Evolutionary conservation across 2,797 vertebrate species (phyloP).

Genomic region (Coreius guichenoti): DNA sequence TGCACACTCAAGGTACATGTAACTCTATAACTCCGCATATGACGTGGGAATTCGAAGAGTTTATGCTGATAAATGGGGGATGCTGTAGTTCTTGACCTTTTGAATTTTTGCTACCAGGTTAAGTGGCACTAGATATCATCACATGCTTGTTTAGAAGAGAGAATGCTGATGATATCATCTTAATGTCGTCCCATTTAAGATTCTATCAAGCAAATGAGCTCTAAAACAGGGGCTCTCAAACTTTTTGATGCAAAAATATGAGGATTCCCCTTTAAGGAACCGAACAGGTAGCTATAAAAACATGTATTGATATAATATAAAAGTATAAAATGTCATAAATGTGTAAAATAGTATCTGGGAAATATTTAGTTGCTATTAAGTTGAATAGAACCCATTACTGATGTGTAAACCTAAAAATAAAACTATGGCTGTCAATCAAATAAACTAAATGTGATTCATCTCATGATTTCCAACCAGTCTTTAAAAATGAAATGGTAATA

Average conservation of each 20-base stretch:
- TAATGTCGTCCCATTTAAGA: background rate
- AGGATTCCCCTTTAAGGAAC: background rate
- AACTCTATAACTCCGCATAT: background rate
- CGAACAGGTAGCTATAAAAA: background rate
- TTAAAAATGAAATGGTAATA: background rate
- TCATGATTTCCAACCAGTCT: background rate
- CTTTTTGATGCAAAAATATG: background rate
- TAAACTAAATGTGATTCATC: background rate
- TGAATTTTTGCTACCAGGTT: constrained; percentile 76
- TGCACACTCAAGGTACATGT: background rate
- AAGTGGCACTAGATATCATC: constrained; percentile 63
- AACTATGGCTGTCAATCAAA: background rate
- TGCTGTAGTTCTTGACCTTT: constrained; percentile 71
- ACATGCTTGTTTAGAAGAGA: constrained; percentile 31
- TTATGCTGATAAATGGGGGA: constrained; percentile 70
- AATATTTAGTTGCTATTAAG: background rate
- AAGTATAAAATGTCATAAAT: background rate
- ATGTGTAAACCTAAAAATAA: background rate
- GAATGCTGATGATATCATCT: constrained; percentile 30
- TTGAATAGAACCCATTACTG: background rate
- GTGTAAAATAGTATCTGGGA: background rate
- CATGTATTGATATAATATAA: background rate
- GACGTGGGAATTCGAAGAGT: constrained; percentile 62
- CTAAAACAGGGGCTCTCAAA: background rate
- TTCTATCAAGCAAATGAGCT: background rate